Conservation (phyloP, 2,888 invertebrate genomes). For the Psococerastis gibbosa region DNA sequence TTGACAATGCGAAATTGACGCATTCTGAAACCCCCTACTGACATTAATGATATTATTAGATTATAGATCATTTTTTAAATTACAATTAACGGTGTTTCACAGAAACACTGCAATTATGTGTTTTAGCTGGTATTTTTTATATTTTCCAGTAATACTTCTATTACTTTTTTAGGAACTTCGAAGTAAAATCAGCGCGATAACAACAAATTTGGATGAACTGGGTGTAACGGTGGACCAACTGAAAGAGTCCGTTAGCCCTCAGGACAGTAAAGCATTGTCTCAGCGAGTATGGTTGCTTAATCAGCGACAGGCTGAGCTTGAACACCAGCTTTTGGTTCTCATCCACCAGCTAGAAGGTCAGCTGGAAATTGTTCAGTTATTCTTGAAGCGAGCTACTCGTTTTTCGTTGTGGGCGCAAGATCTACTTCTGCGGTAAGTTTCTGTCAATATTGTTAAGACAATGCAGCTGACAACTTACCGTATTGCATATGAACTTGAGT, state of each 20-base stretch:
- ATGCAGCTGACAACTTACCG: too few species aligned
- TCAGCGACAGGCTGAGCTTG: constrained; percentile 64
- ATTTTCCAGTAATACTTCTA: too few species aligned
- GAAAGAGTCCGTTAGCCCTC: constrained; percentile 66
- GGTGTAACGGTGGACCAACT: constrained; percentile 61
- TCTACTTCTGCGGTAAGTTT: constrained; percentile 14
- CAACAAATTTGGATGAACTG: constrained; percentile 46
- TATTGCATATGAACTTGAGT: too few species aligned
- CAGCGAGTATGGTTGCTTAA: constrained; percentile 59
- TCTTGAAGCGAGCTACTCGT: constrained; percentile 42
- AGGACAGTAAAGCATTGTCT: constrained; percentile 60
- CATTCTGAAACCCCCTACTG: too few species aligned
- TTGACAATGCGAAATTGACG: too few species aligned
- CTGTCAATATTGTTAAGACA: too few species aligned
- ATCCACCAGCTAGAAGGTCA: constrained; percentile 56
- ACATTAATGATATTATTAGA: too few species aligned
- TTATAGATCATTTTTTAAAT: too few species aligned
- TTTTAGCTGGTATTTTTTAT: too few species aligned
- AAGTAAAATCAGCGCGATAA: constrained; percentile 35
- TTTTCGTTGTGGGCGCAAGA: constrained; percentile 51
- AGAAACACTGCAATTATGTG: too few species aligned
- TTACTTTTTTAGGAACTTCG: constrained; percentile 30
- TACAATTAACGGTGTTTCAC: too few species aligned
- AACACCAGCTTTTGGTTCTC: constrained; percentile 53
- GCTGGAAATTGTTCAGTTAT: constrained; percentile 47